A percentile compares a stretch with the other conserved stretches of the same genome.
Conservation (phyloP, 2,888 invertebrate genomes). For the Brachyptera putata region DNA sequence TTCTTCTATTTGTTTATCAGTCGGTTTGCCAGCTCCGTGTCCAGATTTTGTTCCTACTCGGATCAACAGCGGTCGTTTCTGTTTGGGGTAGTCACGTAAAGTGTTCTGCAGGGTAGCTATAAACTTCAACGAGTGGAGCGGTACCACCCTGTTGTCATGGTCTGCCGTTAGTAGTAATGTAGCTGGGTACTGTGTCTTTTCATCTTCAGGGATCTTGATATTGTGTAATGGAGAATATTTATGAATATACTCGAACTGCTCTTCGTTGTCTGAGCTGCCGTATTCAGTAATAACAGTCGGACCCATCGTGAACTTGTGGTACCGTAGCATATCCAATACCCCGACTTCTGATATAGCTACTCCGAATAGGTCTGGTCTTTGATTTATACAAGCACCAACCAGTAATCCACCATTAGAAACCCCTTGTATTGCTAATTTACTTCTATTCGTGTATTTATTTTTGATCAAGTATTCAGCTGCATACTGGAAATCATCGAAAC, state of each 20-base stretch:
- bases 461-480: slow-evolving; percentile 51
- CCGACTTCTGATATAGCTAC: slow-evolving; percentile 52
- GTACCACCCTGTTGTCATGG: slow-evolving; percentile 58
- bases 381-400: slow-evolving; percentile 53
- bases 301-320: slow-evolving; percentile 57
- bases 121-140: slow-evolving; percentile 56
- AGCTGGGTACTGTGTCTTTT: slow-evolving; percentile 50
- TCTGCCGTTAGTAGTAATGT: slow-evolving; percentile 52
- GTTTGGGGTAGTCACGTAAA: slow-evolving; percentile 38
- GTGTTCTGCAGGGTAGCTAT: slow-evolving; percentile 52
- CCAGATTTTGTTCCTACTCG: slow-evolving; percentile 54
- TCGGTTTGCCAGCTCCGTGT: slow-evolving; percentile 56
- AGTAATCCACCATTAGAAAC: slow-evolving; percentile 56
- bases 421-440: slow-evolving; percentile 50
- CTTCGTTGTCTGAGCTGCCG: slow-evolving; percentile 50
- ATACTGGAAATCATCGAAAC: slow-evolving; percentile 53
- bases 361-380: slow-evolving; percentile 53
- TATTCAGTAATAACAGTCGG: slow-evolving; percentile 55
- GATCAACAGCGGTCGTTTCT: slow-evolving; percentile 52
- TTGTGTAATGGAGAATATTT: slow-evolving; percentile 55
- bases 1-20: slow-evolving; percentile 47
- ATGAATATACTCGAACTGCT: slow-evolving; percentile 48
- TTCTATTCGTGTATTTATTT: slow-evolving; percentile 45
- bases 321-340: slow-evolving; percentile 56
- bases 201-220: slow-evolving; percentile 40